Evolutionary conservation across 2,888 invertebrate genomes (phyloP).

Genomic region (Habrosyne pyritoides): DNA sequence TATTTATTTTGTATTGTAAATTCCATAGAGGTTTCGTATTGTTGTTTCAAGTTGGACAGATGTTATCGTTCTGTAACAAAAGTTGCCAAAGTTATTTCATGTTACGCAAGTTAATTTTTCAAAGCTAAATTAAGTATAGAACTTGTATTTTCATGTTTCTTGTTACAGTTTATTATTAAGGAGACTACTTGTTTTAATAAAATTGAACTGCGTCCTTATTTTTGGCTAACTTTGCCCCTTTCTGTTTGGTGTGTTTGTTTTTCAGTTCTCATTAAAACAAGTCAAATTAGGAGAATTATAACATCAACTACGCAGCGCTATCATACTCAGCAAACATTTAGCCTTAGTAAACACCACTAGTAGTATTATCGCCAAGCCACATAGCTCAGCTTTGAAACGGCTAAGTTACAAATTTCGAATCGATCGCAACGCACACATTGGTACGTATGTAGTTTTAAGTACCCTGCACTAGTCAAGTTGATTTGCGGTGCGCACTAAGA

Average conservation of each 20-base stretch:
- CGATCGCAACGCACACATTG: slow-evolving; percentile 28
- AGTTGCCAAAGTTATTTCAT: neutral
- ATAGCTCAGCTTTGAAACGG: slow-evolving; percentile 15
- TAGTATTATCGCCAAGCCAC: neutral
- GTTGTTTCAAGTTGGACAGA: slow-evolving; percentile 11
- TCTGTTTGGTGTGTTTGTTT: neutral
- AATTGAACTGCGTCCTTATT: neutral
- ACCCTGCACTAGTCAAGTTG: slow-evolving; percentile 46
- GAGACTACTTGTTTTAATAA: neutral
- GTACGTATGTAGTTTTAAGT: slow-evolving; percentile 41
- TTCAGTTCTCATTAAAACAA: neutral
- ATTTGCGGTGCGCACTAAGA: slow-evolving; percentile 48
- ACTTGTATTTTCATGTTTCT: neutral
- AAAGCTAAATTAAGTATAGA: neutral
- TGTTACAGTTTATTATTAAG: neutral
- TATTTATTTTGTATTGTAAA: slow-evolving; percentile 2
- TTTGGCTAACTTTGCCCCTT: neutral
- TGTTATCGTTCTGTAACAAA: slow-evolving; percentile 7
- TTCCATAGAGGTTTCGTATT: slow-evolving; percentile 6
- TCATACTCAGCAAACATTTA: neutral
- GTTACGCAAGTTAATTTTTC: neutral
- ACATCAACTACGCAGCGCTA: neutral
- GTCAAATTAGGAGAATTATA: neutral
- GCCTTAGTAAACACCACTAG: neutral
- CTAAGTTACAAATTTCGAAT: slow-evolving; percentile 34